These are phyloP conservation scores for Hippocampus zosterae DNA, from an alignment of 2,113 vertebrate species.

Conservation along the genomic window DNA sequence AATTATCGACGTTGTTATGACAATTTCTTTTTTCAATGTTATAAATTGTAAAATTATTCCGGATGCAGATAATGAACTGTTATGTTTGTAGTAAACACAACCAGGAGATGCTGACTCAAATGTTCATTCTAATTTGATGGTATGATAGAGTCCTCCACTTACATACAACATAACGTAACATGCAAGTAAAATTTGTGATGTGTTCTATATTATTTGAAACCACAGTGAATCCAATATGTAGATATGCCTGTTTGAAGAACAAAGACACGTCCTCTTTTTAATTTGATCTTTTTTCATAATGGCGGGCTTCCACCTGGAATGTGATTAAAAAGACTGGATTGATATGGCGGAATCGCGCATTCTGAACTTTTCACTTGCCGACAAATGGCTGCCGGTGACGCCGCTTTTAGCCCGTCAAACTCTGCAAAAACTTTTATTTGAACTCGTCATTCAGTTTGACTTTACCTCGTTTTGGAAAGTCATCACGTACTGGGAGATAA, in stretches of 20 bases:
- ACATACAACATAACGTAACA: too few species aligned
- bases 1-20: too few species aligned
- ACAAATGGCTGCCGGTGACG: slow-evolving; percentile 38
- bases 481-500: not conserved
- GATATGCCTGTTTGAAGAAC: slow-evolving; percentile 45
- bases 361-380: slow-evolving; percentile 30
- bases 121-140: not conserved
- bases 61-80: not conserved
- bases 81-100: not conserved
- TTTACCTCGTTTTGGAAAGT: not conserved
- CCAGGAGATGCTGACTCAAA: not conserved
- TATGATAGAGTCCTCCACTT: not conserved
- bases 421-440: slow-evolving; percentile 25
- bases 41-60: not conserved
- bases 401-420: slow-evolving; percentile 19
- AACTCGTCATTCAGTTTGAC: slow-evolving; percentile 19
- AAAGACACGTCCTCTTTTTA: slow-evolving; percentile 41
- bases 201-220: not conserved
- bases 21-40: not conserved
- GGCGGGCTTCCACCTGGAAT: slow-evolving; percentile 16
- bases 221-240: slow-evolving; percentile 14
- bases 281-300: slow-evolving; percentile 17
- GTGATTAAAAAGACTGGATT: slow-evolving; percentile 32
- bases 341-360: slow-evolving; percentile 23
- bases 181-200: not conserved